A percentile compares a stretch with the other conserved stretches of the same genome.
These are phyloP conservation scores for Drosophila kanapiae DNA, from an alignment of 1,140 invertebrate species.

Conservation along the genomic window DNA sequence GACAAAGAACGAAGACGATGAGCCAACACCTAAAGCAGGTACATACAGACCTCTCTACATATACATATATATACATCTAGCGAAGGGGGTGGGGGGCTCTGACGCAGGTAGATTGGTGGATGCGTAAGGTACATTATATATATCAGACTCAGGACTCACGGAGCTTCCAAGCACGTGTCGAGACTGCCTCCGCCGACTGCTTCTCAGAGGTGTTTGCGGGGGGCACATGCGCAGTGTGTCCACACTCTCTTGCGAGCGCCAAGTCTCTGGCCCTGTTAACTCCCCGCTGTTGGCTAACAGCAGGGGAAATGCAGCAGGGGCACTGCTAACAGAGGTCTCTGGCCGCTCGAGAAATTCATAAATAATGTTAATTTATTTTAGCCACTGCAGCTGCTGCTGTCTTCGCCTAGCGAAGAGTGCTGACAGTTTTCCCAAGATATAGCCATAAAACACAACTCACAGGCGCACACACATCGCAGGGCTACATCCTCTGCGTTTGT, in stretches of 20 bases:
- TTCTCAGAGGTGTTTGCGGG: slow-evolving; percentile 49
- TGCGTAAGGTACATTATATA: slow-evolving; percentile 82
- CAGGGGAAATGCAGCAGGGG: slow-evolving; percentile 63
- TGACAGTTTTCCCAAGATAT: slow-evolving; percentile 59
- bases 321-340: background rate
- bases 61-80: slow-evolving; percentile 43
- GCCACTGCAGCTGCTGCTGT: slow-evolving; percentile 46
- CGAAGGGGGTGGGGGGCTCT: slow-evolving; percentile 37
- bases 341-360: slow-evolving; percentile 38
- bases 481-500: background rate
- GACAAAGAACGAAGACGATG: slow-evolving; percentile 61
- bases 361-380: slow-evolving; percentile 70
- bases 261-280: slow-evolving; percentile 13
- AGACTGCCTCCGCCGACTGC: background rate
- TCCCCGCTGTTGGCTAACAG: slow-evolving; percentile 27
- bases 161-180: slow-evolving; percentile 65
- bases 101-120: slow-evolving; percentile 85
- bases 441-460: slow-evolving; percentile 50
- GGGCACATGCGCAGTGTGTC: slow-evolving; percentile 57
- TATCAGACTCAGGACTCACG: slow-evolving; percentile 47
- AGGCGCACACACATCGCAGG: background rate
- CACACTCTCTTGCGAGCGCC: slow-evolving; percentile 11
- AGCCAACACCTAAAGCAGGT: slow-evolving; percentile 78
- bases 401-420: slow-evolving; percentile 34
- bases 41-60: slow-evolving; percentile 53